Evolutionary conservation across 2,888 invertebrate species (phyloP).

Genomic region (Dynastes maya): DNA sequence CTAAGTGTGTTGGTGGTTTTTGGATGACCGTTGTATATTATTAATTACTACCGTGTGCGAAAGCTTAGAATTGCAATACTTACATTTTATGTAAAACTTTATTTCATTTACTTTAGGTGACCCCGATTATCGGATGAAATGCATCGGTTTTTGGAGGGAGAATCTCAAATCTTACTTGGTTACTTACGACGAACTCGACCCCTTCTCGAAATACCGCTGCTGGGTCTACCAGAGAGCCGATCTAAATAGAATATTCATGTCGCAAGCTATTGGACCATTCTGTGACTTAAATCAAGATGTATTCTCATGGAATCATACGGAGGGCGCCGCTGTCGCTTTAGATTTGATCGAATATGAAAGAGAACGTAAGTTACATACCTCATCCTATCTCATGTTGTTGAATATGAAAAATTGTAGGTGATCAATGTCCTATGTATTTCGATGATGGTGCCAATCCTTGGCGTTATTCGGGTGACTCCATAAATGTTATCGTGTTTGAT

Average conservation of each 20-base stretch:
- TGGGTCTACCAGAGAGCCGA: conserved; percentile 98
- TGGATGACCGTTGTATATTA: too few species aligned
- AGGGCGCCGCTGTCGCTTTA: conserved; percentile 94
- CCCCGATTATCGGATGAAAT: conserved; percentile 96
- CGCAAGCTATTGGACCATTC: conserved; percentile 91
- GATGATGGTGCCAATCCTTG: conserved; percentile 95
- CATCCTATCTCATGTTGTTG: not conserved
- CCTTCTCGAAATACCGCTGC: conserved; percentile 95
- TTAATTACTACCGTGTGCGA: too few species aligned
- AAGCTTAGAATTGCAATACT: too few species aligned
- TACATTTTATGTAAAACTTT: not conserved
- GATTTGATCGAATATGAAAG: conserved; percentile 94
- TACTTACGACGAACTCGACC: conserved; percentile 96
- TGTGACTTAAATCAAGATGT: conserved; percentile 94
- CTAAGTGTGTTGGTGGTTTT: too few species aligned
- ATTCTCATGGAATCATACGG: conserved; percentile 88
- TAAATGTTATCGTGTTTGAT: conserved; percentile 81
- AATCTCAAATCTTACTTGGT: conserved; percentile 96
- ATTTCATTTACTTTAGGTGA: conserved; percentile 74
- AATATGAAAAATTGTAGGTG: conserved; percentile 72
- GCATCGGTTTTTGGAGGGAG: conserved; percentile 98
- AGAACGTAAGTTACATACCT: conserved; percentile 78
- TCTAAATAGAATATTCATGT: conserved; percentile 88
- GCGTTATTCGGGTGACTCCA: conserved; percentile 80
- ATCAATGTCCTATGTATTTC: conserved; percentile 98